Base-by-base conservation (phyloP, 2,888 invertebrate species). In the Darwinula stevensoni region DNA sequence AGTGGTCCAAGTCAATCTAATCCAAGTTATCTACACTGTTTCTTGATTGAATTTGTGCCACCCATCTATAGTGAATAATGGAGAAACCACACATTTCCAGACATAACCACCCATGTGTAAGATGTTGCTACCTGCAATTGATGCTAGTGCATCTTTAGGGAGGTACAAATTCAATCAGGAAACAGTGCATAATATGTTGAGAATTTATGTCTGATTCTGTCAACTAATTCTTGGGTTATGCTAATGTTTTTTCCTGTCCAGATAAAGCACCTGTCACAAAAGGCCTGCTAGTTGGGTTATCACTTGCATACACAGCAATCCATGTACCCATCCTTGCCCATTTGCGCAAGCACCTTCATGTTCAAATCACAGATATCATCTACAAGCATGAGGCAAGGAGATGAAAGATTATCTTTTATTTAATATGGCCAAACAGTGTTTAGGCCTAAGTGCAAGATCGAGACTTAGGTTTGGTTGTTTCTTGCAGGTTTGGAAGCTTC, bases 231-330 rank as follows among this genome's bases (percentile, higher is more conserved):
- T n/a, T n/a, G n/a, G n/a, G n/a, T n/a, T n/a, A n/a, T n/a, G n/a
- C n/a, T 9, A 9, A 18, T 18, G 22, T 30, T 31, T 34, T 37
- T 39, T 29, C 27, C 29, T 32, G 45, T 48, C 29, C 45, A 56
- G 56, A 53, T 41, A 51, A 51, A 43, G 50, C 54, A 11, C 56
- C 56, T 30, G 54, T 56, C 28, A 53, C 52, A 33, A 56, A 56
- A 42, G 50, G 52, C 18, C 40, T 57, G 14, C 45, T 57, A 38
- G 52, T 53, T 11, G 45, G 49, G 13, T 48, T 53, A 40, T 46
- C 56, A 33, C 40, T 55, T 9, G 51, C 56, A 14, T 54, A 54
- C 33, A 49, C 55, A 30, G 49, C 53, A 17, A 45, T 56, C 18
- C 50, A 53, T 39, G 49, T 56, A 37, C 56, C 56, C 15, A 44